These are phyloP conservation scores for Uria lomvia DNA, from an alignment of 2,113 vertebrate species.

Conservation along the genomic window DNA sequence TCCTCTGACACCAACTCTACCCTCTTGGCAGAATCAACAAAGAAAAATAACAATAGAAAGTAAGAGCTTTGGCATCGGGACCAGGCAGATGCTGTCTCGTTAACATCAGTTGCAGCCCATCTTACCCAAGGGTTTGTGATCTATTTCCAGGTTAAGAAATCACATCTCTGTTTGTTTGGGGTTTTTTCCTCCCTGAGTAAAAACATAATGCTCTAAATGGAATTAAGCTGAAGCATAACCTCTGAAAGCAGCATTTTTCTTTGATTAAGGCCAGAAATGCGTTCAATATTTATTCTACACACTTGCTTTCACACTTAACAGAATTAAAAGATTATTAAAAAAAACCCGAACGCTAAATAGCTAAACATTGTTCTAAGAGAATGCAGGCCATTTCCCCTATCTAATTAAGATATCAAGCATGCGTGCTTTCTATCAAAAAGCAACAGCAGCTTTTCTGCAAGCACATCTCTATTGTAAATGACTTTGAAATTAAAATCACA, in stretches of 20 bases:
- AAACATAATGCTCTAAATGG: not conserved
- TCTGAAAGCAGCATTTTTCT: not conserved
- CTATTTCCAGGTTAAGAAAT: not conserved
- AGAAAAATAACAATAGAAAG: not conserved
- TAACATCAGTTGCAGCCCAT: not conserved
- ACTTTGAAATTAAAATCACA: slow-evolving; percentile 14
- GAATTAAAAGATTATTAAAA: not conserved
- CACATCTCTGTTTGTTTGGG: not conserved
- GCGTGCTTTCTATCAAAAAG: not conserved
- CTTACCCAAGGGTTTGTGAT: not conserved
- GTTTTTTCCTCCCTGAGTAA: not conserved
- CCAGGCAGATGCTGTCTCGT: not conserved
- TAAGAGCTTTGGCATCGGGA: not conserved
- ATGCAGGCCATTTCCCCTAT: not conserved
- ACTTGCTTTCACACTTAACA: not conserved
- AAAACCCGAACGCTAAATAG: not conserved
- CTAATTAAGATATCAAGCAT: not conserved
- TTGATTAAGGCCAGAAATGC: not conserved
- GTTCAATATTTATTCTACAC: not conserved
- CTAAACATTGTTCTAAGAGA: not conserved
- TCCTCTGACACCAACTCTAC: not conserved
- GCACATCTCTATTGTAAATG: not conserved
- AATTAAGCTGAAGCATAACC: not conserved
- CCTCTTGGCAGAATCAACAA: not conserved
- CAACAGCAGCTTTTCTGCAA: not conserved